Conservation (phyloP, 2,113 vertebrate genomes). For the Morone chrysops region DNA sequence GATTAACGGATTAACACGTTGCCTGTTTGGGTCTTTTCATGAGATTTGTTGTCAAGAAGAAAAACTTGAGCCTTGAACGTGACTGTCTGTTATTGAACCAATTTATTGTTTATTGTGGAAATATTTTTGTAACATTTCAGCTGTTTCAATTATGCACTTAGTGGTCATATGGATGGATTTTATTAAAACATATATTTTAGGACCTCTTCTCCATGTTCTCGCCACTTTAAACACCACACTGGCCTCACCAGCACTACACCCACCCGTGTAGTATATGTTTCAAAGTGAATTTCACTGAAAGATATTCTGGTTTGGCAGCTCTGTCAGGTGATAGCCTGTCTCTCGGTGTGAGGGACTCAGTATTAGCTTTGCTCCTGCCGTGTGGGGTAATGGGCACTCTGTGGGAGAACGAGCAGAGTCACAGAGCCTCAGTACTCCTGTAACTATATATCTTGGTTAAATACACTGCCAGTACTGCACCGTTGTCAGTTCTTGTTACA, state of each 20-base stretch:
- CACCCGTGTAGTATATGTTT: slow-evolving; percentile 18
- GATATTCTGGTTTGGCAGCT: slow-evolving; percentile 25
- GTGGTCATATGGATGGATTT: not conserved
- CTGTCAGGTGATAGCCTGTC: slow-evolving; percentile 54
- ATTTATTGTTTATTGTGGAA: not conserved
- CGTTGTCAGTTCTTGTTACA: slow-evolving; percentile 44
- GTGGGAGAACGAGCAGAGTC: slow-evolving; percentile 47
- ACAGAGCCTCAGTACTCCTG: slow-evolving; percentile 39
- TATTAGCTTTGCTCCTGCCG: slow-evolving; percentile 55
- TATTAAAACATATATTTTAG: not conserved
- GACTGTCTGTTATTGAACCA: not conserved
- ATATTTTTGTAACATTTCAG: not conserved
- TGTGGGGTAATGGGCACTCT: slow-evolving; percentile 58
- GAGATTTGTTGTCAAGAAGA: not conserved
- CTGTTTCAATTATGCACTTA: not conserved
- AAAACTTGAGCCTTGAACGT: not conserved
- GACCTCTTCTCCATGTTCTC: not conserved
- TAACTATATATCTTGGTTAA: slow-evolving; percentile 64
- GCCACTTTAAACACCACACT: not conserved
- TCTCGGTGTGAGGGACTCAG: slow-evolving; percentile 50
- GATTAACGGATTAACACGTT: not conserved
- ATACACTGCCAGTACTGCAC: slow-evolving; percentile 46
- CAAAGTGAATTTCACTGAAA: slow-evolving; percentile 38
- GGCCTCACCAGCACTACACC: not conserved
- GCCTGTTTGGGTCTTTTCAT: not conserved